Base-by-base conservation (phyloP, 2,888 invertebrate species). In the Callyntrura guangdongensis region DNA sequence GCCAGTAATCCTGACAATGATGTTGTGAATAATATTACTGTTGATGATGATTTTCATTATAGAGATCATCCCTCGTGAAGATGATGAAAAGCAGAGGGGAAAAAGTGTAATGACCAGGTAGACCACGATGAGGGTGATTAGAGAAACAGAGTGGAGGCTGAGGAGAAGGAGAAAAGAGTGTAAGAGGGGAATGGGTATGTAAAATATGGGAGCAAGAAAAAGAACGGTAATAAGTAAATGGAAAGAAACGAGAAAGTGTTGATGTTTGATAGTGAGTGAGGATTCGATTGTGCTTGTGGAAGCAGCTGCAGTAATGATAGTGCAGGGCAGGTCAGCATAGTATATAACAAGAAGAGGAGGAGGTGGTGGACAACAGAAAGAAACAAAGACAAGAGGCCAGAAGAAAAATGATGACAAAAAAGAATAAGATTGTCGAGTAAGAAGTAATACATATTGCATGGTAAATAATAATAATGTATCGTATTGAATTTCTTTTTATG, bases 101-200 rank as follows among this genome's bases (percentile, higher is more conserved):
- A 67, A 25, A 25, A 36, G 25, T 27, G 27, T 67, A 67, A 67
- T 67, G 27, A 67, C 67, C 22, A 67, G 67, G 67, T 67, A 67
- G 64, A 64, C 12, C 22, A 25, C 8, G 22, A 67, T 25, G 67
- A 67, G 25, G 25, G 25, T 67, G 67, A 67, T 67, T 67, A 67
- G 36, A 22, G 67, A 25, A 14, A 67, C 14, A 17, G 22, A 17
- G 67, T 25, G 67, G 25, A 67, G 67, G 25, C 17, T 14, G 53
- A n/a, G 11, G 53, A n/a, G 11, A 53, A n/a, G 53, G 53, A 53
- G 53, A 9, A 53, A 11, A 53, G n/a, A 53, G 2, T 53, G 53
- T n/a, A 53, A 53, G n/a, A 11, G 53, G n/a, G 53, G n/a, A 53
- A 53, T 59, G 17, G n/a, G 6, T 17, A 9, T 53, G 59, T 6